Evolutionary conservation across 2,797 vertebrate species (phyloP).

Genomic region (Melopsittacus undulatus): DNA sequence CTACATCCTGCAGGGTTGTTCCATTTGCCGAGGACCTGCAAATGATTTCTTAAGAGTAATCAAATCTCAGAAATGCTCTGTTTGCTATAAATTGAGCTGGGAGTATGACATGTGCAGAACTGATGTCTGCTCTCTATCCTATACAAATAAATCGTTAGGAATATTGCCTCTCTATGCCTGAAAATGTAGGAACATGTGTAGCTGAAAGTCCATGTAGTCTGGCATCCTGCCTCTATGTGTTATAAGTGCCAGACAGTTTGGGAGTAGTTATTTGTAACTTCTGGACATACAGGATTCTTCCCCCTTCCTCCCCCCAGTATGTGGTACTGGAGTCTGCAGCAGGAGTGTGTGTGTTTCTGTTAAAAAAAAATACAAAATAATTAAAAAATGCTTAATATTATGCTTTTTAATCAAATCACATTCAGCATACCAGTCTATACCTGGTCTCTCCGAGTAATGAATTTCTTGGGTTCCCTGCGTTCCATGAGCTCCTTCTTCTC

Average conservation of each 20-base stretch:
- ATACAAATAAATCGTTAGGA: not conserved
- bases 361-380: not conserved
- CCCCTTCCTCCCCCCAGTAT: not conserved
- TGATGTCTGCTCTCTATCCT: not conserved
- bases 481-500: not conserved
- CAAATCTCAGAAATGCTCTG: not conserved
- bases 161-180: not conserved
- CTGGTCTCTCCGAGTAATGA: not conserved
- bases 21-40: not conserved
- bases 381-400: not conserved
- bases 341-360: not conserved
- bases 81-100: not conserved
- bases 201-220: not conserved
- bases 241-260: not conserved
- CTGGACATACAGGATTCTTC: not conserved
- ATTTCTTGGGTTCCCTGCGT: not conserved
- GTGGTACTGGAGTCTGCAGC: not conserved
- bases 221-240: not conserved
- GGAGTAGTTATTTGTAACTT: not conserved
- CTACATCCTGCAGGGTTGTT: not conserved
- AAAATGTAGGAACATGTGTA: not conserved
- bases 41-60: not conserved
- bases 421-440: not conserved
- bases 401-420: not conserved
- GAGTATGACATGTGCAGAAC: not conserved